phyloP scores from a whole-genome alignment of 2,113 vertebrate species.

The Rhinoderma darwinii region DNA sequence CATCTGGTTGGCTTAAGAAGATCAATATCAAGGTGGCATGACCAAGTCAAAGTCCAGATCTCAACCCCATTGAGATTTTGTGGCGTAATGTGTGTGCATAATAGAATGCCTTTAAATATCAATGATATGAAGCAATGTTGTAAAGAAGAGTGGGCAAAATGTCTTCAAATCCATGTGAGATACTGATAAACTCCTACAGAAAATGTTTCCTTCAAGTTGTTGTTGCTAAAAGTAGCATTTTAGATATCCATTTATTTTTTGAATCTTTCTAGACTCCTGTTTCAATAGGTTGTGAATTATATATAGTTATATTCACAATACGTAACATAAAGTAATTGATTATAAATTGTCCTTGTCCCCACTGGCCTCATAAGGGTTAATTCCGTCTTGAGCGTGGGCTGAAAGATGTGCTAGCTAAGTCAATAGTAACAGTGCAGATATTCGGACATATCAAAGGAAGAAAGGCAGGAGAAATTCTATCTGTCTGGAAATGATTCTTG shows the following conservation, averaged over 20 bases:
- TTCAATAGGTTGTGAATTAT: background rate
- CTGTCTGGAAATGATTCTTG: slow-evolving; percentile 53
- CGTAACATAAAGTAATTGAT: background rate
- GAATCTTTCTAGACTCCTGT: background rate
- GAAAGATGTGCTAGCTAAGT: slow-evolving; percentile 47
- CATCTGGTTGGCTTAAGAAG: too few relatives aligned
- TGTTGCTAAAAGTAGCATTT: too few relatives aligned
- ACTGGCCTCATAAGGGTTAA: slow-evolving; percentile 17
- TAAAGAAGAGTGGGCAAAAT: too few relatives aligned
- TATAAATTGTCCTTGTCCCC: background rate
- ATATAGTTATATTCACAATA: background rate
- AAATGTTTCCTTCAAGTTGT: too few relatives aligned
- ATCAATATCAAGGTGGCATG: too few relatives aligned
- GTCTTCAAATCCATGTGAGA: too few relatives aligned
- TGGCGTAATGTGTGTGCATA: too few relatives aligned
- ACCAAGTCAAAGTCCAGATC: too few relatives aligned
- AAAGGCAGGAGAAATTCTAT: slow-evolving; percentile 48
- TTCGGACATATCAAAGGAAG: slow-evolving; percentile 57
- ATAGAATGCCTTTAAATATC: too few relatives aligned
- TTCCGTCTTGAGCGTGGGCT: slow-evolving; percentile 37
- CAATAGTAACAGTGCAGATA: slow-evolving; percentile 54
- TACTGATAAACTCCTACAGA: too few relatives aligned
- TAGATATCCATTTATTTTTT: background rate
- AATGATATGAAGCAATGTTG: too few relatives aligned
- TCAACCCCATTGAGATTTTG: too few relatives aligned